These are phyloP conservation scores for Entomyzon cyanotis DNA, from an alignment of 2,113 vertebrate genomes.

Conservation along the genomic window DNA sequence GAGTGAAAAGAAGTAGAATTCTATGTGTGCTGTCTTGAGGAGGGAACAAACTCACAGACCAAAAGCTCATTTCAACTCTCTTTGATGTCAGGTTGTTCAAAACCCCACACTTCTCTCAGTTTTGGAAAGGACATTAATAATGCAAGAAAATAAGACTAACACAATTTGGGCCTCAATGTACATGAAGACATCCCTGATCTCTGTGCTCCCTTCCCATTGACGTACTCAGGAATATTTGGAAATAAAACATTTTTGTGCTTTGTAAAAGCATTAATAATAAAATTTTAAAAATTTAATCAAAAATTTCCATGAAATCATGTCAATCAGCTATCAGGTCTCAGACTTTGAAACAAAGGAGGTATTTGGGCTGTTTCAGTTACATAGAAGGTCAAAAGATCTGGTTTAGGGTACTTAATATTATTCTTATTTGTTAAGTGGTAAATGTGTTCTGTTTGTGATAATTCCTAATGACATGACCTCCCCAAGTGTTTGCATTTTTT, in stretches of 20 bases:
- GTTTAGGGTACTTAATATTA: not conserved
- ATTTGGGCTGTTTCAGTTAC: not conserved
- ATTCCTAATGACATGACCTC: not conserved
- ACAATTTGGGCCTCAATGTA: not conserved
- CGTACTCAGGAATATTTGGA: not conserved
- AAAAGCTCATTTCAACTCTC: not conserved
- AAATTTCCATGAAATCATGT: not conserved
- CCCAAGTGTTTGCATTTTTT: not conserved
- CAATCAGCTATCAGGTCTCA: not conserved
- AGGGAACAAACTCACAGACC: not conserved
- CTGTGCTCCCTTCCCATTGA: not conserved
- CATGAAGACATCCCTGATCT: not conserved
- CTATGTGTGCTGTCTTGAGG: not conserved
- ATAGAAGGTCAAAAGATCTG: not conserved
- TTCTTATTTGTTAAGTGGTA: not conserved
- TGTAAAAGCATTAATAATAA: not conserved
- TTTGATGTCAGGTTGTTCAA: not conserved
- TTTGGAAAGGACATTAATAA: not conserved
- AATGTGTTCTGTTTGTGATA: not conserved
- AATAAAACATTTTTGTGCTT: not conserved
- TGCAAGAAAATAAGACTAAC: not conserved
- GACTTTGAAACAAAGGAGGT: not conserved
- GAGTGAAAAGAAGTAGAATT: not conserved
- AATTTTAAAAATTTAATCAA: not conserved
- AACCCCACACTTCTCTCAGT: not conserved